phyloP scores from a whole-genome alignment of 2,888 invertebrate genomes.

The Rugalucina vietnamica region DNA sequence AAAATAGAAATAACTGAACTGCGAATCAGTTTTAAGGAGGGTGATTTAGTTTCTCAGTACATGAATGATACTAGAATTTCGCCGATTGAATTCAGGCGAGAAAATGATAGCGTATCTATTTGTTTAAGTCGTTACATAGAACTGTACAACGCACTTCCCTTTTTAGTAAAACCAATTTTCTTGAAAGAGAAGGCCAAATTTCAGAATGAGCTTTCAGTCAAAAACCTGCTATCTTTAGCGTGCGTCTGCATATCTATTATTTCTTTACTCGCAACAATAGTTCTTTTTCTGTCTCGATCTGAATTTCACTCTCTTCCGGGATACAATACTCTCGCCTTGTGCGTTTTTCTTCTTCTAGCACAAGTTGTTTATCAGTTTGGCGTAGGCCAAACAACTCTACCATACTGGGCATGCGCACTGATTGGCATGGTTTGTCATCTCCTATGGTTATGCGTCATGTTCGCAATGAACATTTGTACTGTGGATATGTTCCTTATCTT shows the following conservation, averaged over 20 bases:
- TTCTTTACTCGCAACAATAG: neutral
- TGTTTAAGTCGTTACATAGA: neutral
- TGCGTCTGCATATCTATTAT: neutral
- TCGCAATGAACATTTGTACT: neutral
- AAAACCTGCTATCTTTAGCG: neutral
- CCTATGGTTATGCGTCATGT: neutral
- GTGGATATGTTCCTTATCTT: neutral
- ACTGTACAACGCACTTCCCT: neutral
- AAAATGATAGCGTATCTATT: neutral
- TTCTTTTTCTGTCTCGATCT: neutral
- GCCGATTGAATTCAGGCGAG: neutral
- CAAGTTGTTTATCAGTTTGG: neutral
- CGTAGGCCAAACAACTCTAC: neutral
- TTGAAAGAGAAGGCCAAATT: neutral
- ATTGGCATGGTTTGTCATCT: neutral
- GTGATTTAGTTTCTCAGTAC: too few species aligned
- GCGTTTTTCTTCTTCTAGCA: neutral
- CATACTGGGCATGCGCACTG: neutral
- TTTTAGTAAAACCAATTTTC: neutral
- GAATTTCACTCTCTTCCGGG: neutral
- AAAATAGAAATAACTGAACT: too few species aligned
- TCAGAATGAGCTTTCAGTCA: neutral
- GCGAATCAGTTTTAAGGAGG: too few species aligned
- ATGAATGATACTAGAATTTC: neutral
- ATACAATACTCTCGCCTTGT: neutral